phyloP scores from a whole-genome alignment of 2,888 invertebrate genomes.

The Dermolepida albohirtum region DNA sequence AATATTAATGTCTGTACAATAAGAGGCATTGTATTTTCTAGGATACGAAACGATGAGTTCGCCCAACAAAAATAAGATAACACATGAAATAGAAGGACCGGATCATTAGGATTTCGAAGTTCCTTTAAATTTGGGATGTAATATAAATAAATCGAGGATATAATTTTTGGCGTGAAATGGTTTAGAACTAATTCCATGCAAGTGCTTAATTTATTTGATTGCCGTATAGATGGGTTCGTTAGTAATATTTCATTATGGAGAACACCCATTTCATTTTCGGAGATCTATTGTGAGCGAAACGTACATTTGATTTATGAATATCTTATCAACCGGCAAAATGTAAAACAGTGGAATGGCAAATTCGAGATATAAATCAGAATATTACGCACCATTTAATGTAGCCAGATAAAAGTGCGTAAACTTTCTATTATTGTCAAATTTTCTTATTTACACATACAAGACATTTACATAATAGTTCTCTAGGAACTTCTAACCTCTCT shows the following conservation, averaged over 20 bases:
- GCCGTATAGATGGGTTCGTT: conserved; percentile 34
- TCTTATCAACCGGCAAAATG: conserved; percentile 36
- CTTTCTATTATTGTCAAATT: conserved; percentile 10
- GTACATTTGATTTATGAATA: conserved; percentile 37
- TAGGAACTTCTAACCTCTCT: no score
- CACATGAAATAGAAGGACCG: no score
- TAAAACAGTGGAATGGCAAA: conserved; percentile 40
- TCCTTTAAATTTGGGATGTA: not conserved
- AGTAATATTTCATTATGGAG: conserved; percentile 39
- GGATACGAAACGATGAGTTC: no score
- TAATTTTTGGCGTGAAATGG: conserved; percentile 29
- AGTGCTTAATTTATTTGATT: conserved; percentile 33
- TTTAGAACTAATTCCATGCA: conserved; percentile 20
- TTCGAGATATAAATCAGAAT: conserved; percentile 38
- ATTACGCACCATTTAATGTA: conserved; percentile 28
- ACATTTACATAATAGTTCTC: no score
- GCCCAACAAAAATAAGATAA: no score
- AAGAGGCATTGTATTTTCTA: no score
- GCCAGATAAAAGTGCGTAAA: not conserved
- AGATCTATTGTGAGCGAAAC: conserved; percentile 38
- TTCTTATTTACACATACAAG: not conserved
- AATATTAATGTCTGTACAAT: no score
- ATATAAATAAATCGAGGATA: conserved; percentile 22
- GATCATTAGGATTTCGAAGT: no score
- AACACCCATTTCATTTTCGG: conserved; percentile 38